Evolutionary conservation across 2,888 invertebrate genomes (phyloP), one percentile per base, ranked within the genome.

Genomic region (Chrysotoxum bicinctum): DNA sequence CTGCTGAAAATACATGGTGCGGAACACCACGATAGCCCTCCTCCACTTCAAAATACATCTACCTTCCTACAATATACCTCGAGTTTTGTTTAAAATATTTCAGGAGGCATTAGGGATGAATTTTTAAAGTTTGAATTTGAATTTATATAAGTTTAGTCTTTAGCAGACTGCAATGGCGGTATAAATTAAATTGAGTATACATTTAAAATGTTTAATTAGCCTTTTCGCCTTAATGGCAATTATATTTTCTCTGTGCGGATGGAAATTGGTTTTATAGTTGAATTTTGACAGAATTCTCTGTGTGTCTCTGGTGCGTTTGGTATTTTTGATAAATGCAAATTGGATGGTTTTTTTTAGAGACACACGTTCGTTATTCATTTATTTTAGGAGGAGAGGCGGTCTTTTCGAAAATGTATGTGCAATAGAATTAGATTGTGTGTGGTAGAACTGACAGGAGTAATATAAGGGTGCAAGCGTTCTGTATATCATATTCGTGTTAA

Each of bases 171-270:
- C 9, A 7, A 58, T 58, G 73, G 68, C 68, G 19, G 8, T 58
- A 14, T 30, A 58, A 70, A 81, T 81, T 64, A 69, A 76, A 76
- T 81, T 70, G 70, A 56, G 58, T 66, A 19, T 58, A 45, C 66
- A 77, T 76, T 70, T 70, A 77, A 77, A 73, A 77, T 68, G 77
- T 82, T 77, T 73, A 82, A 82, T 82, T 82, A 82, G 83, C 50
- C 83, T 40, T 54, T 75, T 79, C 79, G 69, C 64, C 70, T 43
- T 84, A 66, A 84, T 79, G 70, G 83, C 74, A 84, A 84, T 84
- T 84, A 64, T 56, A 68, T 52, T 48, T 21, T 58, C 26, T 48
- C 21, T 32, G 45, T 21, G 79, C 54, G 40, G 43, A 79, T 74
- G 54, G 74, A 64, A 79, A 64, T 79, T 54, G 72, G 19, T 58